Evolutionary conservation across 2,888 invertebrate genomes (phyloP).

Genomic region (Chromoteleia sp.): DNA sequence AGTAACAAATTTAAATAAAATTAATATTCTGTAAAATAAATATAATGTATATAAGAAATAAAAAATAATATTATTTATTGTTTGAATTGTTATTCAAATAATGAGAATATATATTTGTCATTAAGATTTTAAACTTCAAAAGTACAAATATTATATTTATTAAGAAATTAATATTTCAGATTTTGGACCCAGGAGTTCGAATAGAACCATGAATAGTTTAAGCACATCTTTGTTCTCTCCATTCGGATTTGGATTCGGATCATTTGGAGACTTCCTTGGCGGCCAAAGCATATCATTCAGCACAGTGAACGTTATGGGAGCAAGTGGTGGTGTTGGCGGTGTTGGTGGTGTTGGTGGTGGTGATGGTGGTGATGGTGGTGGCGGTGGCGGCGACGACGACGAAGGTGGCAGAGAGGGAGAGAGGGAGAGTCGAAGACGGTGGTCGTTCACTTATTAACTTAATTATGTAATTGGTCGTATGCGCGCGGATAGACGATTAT

Average conservation of each 20-base stretch:
- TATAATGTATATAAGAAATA: no score
- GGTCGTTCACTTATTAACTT: constrained; percentile 73
- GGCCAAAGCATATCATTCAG: constrained; percentile 90
- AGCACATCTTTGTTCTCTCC: constrained; percentile 89
- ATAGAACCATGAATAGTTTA: constrained; percentile 85
- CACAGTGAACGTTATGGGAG: constrained; percentile 88
- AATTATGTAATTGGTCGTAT: constrained; percentile 74
- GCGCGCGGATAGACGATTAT: constrained; percentile 68
- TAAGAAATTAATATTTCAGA: constrained; percentile 1
- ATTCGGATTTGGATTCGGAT: constrained; percentile 87
- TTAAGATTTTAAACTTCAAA: no score
- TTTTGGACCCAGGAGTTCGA: constrained; percentile 80
- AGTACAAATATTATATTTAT: background rate
- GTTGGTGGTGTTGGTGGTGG: constrained; percentile 4
- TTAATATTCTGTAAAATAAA: no score
- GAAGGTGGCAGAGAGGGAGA: background rate
- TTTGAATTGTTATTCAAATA: no score
- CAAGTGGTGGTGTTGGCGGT: constrained; percentile 83
- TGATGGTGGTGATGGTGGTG: background rate
- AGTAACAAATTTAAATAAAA: background rate
- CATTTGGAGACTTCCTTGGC: constrained; percentile 88
- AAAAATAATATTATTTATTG: no score
- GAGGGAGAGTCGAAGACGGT: constrained; percentile 45
- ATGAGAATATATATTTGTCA: no score
- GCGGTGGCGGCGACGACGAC: constrained; percentile 10